phyloP scores from a whole-genome alignment of 2,888 invertebrate species.

The Agrochola litura region DNA sequence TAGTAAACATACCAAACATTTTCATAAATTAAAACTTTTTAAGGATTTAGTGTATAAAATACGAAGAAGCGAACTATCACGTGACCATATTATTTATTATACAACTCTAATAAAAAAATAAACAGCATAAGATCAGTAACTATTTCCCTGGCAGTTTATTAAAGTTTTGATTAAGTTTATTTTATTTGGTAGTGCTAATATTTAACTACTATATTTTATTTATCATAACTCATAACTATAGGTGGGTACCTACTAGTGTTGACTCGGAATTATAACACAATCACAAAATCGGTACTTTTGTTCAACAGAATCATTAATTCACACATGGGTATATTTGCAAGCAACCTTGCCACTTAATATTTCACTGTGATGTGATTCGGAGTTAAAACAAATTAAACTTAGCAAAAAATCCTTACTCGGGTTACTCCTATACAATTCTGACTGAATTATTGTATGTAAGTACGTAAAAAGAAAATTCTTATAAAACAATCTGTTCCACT shows the following conservation, averaged over 20 bases:
- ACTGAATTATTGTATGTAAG: neutral
- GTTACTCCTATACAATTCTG: neutral
- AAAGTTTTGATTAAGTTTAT: slow-evolving; percentile 10
- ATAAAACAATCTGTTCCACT: neutral
- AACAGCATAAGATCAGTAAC: neutral
- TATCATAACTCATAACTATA: neutral
- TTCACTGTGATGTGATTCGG: neutral
- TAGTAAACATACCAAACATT: slow-evolving; percentile 8
- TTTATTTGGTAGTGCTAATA: slow-evolving; percentile 14
- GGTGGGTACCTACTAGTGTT: neutral
- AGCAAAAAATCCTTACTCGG: neutral
- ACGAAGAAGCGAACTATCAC: slow-evolving; percentile 9
- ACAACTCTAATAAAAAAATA: slow-evolving; percentile 10
- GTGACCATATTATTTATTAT: neutral
- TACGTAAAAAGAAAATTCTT: neutral
- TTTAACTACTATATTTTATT: slow-evolving; percentile 7
- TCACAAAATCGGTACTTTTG: neutral
- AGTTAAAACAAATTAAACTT: neutral
- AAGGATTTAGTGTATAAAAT: slow-evolving; percentile 5
- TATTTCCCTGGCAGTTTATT: slow-evolving; percentile 44
- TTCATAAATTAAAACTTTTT: slow-evolving; percentile 14
- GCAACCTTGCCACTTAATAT: neutral
- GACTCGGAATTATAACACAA: slow-evolving; percentile 1
- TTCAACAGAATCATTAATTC: neutral
- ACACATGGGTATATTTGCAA: neutral